These are phyloP conservation scores for Burhinus bistriatus DNA, from an alignment of 2,113 vertebrate species.

Conservation along the genomic window DNA sequence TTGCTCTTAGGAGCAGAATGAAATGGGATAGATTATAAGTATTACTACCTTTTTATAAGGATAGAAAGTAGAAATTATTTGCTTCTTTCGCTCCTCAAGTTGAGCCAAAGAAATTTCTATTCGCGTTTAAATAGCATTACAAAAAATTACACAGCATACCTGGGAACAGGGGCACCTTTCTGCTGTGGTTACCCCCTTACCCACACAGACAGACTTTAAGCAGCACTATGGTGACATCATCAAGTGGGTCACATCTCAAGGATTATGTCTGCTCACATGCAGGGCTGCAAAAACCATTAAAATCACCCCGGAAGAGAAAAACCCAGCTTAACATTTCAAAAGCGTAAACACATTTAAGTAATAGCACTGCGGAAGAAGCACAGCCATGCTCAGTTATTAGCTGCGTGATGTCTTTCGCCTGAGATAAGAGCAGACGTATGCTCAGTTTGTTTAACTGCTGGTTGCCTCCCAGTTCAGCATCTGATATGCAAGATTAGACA, in stretches of 20 bases:
- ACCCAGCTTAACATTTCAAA: background rate
- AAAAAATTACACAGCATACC: background rate
- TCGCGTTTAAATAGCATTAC: background rate
- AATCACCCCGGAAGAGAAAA: background rate
- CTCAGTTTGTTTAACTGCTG: background rate
- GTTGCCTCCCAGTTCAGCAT: background rate
- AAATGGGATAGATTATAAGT: background rate
- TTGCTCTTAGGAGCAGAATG: background rate
- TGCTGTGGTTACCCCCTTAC: background rate
- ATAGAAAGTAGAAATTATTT: background rate
- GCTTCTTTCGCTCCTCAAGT: background rate
- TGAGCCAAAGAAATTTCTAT: background rate
- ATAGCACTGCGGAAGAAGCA: background rate
- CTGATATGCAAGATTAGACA: background rate
- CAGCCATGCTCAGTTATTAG: background rate
- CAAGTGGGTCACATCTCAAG: background rate
- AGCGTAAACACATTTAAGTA: background rate
- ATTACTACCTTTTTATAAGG: background rate
- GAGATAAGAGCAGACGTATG: background rate
- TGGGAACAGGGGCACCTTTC: background rate
- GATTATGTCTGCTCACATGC: background rate
- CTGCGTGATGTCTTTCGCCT: background rate
- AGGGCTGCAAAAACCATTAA: background rate
- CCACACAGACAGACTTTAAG: background rate
- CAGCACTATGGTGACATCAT: background rate